Evolutionary conservation across 2,113 vertebrate genomes (phyloP).

Genomic region (Oxyruncus cristatus): DNA sequence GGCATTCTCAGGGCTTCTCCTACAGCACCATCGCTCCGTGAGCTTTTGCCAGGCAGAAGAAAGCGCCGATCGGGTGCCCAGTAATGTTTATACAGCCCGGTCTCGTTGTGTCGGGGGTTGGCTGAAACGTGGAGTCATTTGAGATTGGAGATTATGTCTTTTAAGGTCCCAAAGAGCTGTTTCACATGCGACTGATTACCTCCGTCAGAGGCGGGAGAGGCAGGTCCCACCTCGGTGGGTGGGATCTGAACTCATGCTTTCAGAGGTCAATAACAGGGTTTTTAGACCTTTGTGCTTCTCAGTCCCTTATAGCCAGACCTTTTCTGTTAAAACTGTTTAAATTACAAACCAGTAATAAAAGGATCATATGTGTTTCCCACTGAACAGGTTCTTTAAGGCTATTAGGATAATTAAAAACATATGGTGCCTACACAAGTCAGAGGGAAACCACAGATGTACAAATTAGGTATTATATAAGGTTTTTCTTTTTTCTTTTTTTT

Average conservation of each 20-base stretch:
- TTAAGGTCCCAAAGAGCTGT: conserved; percentile 65
- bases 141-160: conserved; percentile 67
- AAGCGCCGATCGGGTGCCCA: neutral
- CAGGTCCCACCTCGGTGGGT: conserved; percentile 74
- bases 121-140: neutral
- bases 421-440: conserved; percentile 81
- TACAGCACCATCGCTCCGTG: neutral
- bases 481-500: conserved; percentile 71
- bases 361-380: conserved; percentile 78
- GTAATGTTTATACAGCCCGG: conserved; percentile 21
- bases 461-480: conserved; percentile 86
- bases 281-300: conserved; percentile 73
- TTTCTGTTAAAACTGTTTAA: conserved; percentile 82
- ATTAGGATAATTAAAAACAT: conserved; percentile 94
- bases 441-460: conserved; percentile 85
- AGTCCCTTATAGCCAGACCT: conserved; percentile 70
- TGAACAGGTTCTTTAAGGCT: conserved; percentile 90
- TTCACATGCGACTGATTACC: conserved; percentile 83
- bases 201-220: conserved; percentile 71
- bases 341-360: conserved; percentile 82
- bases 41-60: neutral
- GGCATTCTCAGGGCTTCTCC: neutral
- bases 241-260: conserved; percentile 75
- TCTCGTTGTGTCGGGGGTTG: conserved; percentile 6
- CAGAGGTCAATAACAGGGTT: conserved; percentile 75